Conservation (phyloP, 2,888 invertebrate genomes). For the Zygothrica quintamaculata region DNA sequence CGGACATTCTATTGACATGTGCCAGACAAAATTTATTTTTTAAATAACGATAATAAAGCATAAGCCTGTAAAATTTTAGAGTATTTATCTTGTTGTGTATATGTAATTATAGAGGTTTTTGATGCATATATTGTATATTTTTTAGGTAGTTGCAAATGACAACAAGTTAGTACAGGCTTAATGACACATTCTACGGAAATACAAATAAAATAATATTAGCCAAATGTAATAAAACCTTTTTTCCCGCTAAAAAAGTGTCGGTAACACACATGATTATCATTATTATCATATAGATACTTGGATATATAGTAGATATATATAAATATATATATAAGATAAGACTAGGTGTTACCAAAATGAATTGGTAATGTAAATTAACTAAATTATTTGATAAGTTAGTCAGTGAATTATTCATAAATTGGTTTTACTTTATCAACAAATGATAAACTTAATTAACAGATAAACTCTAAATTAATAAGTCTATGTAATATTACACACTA, state of each 20-base stretch:
- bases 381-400: not conserved
- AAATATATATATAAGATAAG: too few species aligned
- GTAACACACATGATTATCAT: too few species aligned
- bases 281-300: too few species aligned
- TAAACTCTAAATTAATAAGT: conserved; percentile 9
- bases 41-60: conserved; percentile 26
- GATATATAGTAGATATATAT: too few species aligned
- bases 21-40: conserved; percentile 36
- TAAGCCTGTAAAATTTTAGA: conserved; percentile 27
- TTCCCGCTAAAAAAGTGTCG: too few species aligned
- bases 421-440: not conserved
- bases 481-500: conserved; percentile 22
- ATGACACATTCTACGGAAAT: conserved; percentile 26
- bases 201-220: not conserved
- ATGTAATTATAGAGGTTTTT: too few species aligned
- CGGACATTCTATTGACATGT: conserved; percentile 69
- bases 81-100: too few species aligned
- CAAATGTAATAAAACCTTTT: not conserved
- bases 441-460: conserved; percentile 15
- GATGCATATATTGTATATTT: too few species aligned
- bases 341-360: too few species aligned
- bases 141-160: not conserved
- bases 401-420: not conserved
- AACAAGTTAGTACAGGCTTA: not conserved
- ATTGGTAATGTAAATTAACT: not conserved